These are phyloP conservation scores for Seriola aureovittata DNA, from an alignment of 2,113 vertebrate genomes.

Conservation along the genomic window DNA sequence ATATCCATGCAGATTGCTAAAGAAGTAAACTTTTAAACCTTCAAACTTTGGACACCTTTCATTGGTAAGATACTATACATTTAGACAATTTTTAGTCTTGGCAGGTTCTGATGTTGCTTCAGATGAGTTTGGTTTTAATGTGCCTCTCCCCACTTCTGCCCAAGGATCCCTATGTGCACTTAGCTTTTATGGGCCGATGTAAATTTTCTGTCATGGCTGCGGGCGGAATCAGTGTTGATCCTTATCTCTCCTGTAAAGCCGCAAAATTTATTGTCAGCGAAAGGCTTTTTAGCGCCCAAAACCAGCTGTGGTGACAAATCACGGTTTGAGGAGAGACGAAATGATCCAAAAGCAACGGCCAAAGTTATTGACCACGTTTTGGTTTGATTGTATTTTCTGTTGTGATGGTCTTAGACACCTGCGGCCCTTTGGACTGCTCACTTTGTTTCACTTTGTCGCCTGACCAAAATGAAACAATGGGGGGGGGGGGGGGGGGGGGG, in stretches of 20 bases:
- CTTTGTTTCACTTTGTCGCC: slow-evolving; percentile 73
- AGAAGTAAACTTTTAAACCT: no score
- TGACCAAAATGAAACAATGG: slow-evolving; percentile 59
- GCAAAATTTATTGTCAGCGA: slow-evolving; percentile 53
- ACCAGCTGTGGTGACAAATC: slow-evolving; percentile 53
- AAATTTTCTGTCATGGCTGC: slow-evolving; percentile 63
- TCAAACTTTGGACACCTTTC: no score
- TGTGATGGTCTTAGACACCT: slow-evolving; percentile 67
- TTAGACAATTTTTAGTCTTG: neutral
- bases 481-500: slow-evolving; percentile 48
- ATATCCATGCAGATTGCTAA: no score
- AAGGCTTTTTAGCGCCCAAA: slow-evolving; percentile 58
- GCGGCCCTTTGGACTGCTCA: slow-evolving; percentile 60
- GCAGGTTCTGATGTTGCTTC: neutral
- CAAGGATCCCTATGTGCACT: slow-evolving; percentile 46
- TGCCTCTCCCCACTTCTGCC: slow-evolving; percentile 25
- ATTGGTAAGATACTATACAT: no score
- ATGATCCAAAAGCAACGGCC: slow-evolving; percentile 62
- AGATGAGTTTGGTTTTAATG: slow-evolving; percentile 19
- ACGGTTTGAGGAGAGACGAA: slow-evolving; percentile 47
- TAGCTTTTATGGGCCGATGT: slow-evolving; percentile 62
- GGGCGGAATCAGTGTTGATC: slow-evolving; percentile 46
- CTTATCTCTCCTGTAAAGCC: slow-evolving; percentile 59
- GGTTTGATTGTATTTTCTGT: slow-evolving; percentile 70
- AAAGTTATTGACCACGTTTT: slow-evolving; percentile 63